Evolutionary conservation across 2,888 invertebrate genomes (phyloP), one percentile per base, ranked within the genome.

Genomic region (Hyppa rectilinea): DNA sequence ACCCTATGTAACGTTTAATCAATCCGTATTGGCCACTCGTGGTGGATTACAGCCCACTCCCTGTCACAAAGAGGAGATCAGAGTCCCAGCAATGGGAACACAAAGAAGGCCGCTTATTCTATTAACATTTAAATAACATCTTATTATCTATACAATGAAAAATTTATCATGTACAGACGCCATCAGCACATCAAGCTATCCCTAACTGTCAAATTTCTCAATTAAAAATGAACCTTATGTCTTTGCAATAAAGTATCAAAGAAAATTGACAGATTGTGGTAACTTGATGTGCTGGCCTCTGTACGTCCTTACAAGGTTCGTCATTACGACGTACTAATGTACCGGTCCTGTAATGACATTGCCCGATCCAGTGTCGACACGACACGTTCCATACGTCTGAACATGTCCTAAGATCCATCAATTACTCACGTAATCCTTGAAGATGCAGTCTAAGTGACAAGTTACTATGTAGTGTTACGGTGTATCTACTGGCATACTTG

Each of bases 401-500:
- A 55, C 63, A 72, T 63, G 75, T 72, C 53, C 73, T 63, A 31
- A 63, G 59, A 60, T 79, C 59, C 79, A 72, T 63, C 53, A 78
- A 71, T 56, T 69, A 74, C 12, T 10, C 56, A 31, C 56, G 17
- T 79, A 56, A 56, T 61, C 64, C 64, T 72, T 47, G 74, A 61
- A 64, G 40, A 71, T 52, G 50, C 38, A 40, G 55, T 45, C 23
- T 56, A 64, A 36, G 45, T 65, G 50, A 10, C 26, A 56, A 50
- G 56, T 65, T 45, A 61, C 40, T 50, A 29, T 36, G 26, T 47
- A 23, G 17, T 38, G 5, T 14, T 17, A 47, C 20, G 12, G n/a
- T 40, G n/a, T 40, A 53, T 3, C 4, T 23, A 40, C 7, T 20
- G 26, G 1, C n/a, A n/a, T 36, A 67, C 3, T 59, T 43, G 9